Evolutionary conservation across 2,113 vertebrate genomes (phyloP).

Genomic region (Himantopus leucocephalus): DNA sequence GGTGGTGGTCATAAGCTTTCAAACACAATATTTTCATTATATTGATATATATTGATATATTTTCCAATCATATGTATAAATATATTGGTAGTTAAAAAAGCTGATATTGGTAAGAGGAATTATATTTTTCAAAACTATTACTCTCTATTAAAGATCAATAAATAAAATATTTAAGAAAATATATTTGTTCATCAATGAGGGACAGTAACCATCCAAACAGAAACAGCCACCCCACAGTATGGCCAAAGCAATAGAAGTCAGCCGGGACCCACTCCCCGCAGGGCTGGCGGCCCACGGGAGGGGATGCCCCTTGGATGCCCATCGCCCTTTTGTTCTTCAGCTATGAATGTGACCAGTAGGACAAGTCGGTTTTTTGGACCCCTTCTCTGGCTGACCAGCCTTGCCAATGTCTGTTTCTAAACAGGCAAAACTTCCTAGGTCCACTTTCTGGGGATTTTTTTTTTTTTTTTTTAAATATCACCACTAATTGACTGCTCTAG

Average conservation of each 20-base stretch:
- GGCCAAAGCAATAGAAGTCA: background rate
- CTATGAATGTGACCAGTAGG: background rate
- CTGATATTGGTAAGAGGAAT: background rate
- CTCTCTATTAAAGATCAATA: background rate
- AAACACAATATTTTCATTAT: background rate
- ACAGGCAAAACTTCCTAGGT: background rate
- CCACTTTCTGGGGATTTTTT: background rate
- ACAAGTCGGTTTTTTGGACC: background rate
- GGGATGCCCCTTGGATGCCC: background rate
- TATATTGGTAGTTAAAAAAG: background rate
- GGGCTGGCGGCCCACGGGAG: no score
- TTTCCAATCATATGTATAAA: background rate
- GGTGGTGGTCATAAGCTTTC: background rate
- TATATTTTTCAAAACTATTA: background rate
- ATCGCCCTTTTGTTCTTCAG: background rate
- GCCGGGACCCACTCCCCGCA: background rate
- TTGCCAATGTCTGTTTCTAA: background rate
- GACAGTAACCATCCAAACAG: background rate
- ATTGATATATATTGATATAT: background rate
- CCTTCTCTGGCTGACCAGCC: background rate
- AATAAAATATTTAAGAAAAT: background rate
- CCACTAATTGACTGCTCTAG: background rate
- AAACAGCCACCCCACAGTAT: background rate
- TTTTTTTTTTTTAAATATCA: background rate
- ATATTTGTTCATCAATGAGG: fast-evolving